Evolutionary conservation across 2,888 invertebrate genomes (phyloP), one percentile per base, ranked within the genome.

Genomic region (Gibbula magus): DNA sequence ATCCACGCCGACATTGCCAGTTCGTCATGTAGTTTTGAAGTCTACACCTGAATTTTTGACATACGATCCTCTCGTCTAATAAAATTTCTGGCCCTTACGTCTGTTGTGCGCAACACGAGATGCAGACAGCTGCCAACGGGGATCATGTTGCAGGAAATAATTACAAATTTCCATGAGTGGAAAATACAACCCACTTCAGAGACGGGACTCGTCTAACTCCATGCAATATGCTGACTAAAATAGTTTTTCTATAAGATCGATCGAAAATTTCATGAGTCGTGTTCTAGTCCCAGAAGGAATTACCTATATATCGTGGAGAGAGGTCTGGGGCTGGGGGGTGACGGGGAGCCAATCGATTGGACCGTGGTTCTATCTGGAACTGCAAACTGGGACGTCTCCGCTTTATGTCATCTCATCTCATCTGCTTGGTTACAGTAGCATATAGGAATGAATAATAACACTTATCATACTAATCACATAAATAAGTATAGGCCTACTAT

Each of bases 141-240:
- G n/a, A 32, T 78, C 35, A 39, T 20, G 56, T 70, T 78, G 56
- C 70, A 78, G 74, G 78, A 78, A 78, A 73, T 78, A 78, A 78
- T 78, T 78, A 74, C 78, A 70, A 51, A 78, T 78, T 78, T 78
- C 78, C 78, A 78, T 78, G 74, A 78, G 70, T 70, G 70, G 35
- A 70, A 70, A 70, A 35, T 70, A 70, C 70, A 18, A 70, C 18
- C 70, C 35, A 39, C 70, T 39, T 70, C 35, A 18, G 32, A 32
- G 25, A 35, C 20, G 32, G 39, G 39, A 18, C 35, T 20, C 10
- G 35, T 39, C 29, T 70, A 32, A 35, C 20, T 35, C 35, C 16
- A 29, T 70, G 70, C 70, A 70, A 70, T 70, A 39, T 70, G 39
- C 32, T 32, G 70, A 29, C 70, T 32, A 18, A 70, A 70, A 70